Evolutionary conservation across 92 coral and sea anemone genomes (phyloP), one percentile per base, ranked within the genome.

Genomic region (Porites lobata): DNA sequence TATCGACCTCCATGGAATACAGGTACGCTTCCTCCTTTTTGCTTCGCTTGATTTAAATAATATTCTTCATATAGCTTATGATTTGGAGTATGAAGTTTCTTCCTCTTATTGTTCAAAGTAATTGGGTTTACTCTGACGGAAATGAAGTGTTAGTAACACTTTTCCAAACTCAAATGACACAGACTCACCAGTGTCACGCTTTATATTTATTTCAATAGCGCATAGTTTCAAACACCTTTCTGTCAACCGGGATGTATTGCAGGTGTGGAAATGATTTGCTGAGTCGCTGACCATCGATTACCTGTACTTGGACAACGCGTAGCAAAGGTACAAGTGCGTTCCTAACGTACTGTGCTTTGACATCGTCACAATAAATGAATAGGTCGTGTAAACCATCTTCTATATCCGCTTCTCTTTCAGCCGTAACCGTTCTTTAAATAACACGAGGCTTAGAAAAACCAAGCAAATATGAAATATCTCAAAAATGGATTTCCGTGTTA

Each of bases 201-300:
- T 63, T 63, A 63, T 63, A 9, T 63, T 63, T 18, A 63, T 20
- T 63, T 63, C 67, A 14, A 9, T 63, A 18, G 67, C 32, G 32
- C 32, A 26, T 26, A 26, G 32, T 67, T 69, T 88, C 78, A 32
- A 68, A 79, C 10, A 54, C 50, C 50, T 70, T 86, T n/a, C 65
- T 81, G 65, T 66, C 80, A 1, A 86, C 84, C 24, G 85, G 78
- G n/a, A 82, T 50, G 52, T 75, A 91, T 21, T 82, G 90, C 10
- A 91, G 94, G 65, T 84, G 76, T 69, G 80, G 68, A 62, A 87
- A 92, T 58, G 90, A 88, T 62, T 80, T 84, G 52, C 90, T 88
- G 8, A 92, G 59, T 1, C 32, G 81, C 17, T 77, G 69, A 15
- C 89, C 94, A 66, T 87, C 79, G 19, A 38, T 53, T 8, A 82